Evolutionary conservation across 2,888 invertebrate species (phyloP), one percentile per base, ranked within the genome.

Genomic region (Dicycla oo): DNA sequence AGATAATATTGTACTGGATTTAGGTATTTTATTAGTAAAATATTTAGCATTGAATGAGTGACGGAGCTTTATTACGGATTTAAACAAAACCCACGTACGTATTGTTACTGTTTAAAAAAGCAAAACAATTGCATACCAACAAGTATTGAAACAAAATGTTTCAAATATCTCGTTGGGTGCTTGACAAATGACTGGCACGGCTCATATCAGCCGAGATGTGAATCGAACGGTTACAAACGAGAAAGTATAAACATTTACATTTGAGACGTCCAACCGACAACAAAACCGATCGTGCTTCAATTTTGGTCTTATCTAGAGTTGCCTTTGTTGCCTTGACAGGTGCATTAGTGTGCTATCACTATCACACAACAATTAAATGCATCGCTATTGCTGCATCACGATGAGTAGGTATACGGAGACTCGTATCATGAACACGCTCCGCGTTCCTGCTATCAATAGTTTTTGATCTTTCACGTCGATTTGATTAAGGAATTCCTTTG

Each of bases 211-310:
- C 70, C 73, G 78, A 92, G 95, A 94, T 94, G 90, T 84, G 86
- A 92, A 94, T 94, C 93, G 87, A 84, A 90, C 82, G 82, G 86
- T 84, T 89, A 91, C 89, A 91, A 92, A 90, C 92, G 89, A 89
- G 90, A 93, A 91, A 94, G 95, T 95, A 95, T 95, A 96, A 96
- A 95, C 95, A 96, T 96, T 96, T 96, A 95, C 95, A 94, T 95
- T 95, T 88, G 91, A 89, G 87, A 88, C 86, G 86, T 86, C 84
- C 85, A 87, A 88, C 87, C 84, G 83, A 88, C 86, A 88, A 89
- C 89, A 91, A 89, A 90, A 90, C 85, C 79, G 90, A 90, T 90
- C 93, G 93, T 92, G 93, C 92, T 89, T 94, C 94, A 94, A 95
- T 95, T 95, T 93, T 90, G 86, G 91, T 90, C 92, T 94, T 95